Evolutionary conservation across 2,113 vertebrate species (phyloP), one percentile per base, ranked within the genome.

Genomic region (Saguinus imperator): DNA sequence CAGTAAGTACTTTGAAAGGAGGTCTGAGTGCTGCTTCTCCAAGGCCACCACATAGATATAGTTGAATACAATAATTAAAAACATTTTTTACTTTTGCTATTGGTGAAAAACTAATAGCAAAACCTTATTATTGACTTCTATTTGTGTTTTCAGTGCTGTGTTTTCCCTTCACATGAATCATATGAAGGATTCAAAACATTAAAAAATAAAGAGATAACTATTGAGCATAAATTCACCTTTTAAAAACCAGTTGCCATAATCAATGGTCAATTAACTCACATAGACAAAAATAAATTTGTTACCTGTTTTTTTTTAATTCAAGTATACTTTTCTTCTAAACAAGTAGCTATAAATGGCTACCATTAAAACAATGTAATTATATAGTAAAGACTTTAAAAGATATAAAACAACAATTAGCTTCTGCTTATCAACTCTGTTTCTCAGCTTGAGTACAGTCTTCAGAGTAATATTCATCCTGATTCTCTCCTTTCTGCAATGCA

Each of bases 331-430:
- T 76, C 9, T 61, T 61, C 17, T 52, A 91, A 93, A 91, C 21
- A 96, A 64, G 29, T 70, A 89, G 21, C 17, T 91, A 3, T 81
- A 94, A 96, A 86, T 76, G 40, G 58, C 25, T 89, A 50, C 81
- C 82, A 61, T 91, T 79, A 94, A 93, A 72, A 83, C 72, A 81
- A 61, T 85, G n/a, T 88, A 92, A 92, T 94, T 83, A 87, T 79
- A 21, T 83, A 37, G 43, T 83, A 66, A 86, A 83, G 52, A 95
- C 81, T 64, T 91, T 86, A 82, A 91, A 89, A 95, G 25, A 52
- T 35, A 73, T 77, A 90, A 92, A 83, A 66, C 55, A 81, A 52
- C 48, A 87, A 87, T 84, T 92, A 95, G 61, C 84, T 92, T 94
- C 55, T 88, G 64, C 21, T 83, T 92, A 64, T 75, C 25, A 87